These are phyloP conservation scores for Eumerus sabulonum DNA, from an alignment of 2,888 invertebrate species.

Conservation along the genomic window DNA sequence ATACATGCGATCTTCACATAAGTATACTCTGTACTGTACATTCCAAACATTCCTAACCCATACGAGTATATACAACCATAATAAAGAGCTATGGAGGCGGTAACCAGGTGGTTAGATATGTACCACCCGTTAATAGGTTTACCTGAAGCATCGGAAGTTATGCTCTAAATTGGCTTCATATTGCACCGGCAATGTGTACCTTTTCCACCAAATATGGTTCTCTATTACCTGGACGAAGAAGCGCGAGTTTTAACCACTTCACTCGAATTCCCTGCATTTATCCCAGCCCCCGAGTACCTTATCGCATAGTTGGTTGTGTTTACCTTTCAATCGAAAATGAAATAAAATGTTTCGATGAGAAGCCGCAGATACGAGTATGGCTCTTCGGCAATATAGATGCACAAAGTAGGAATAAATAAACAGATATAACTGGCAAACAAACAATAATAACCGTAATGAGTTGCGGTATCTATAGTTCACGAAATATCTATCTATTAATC, in stretches of 20 bases:
- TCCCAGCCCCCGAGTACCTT: not conserved
- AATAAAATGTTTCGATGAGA: conserved; percentile 52
- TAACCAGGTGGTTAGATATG: no score
- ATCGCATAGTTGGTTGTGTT: conserved; percentile 10
- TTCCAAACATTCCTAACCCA: no score
- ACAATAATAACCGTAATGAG: conserved; percentile 65
- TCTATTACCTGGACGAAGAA: conserved; percentile 21
- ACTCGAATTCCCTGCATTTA: conserved; percentile 1
- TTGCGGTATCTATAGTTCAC: conserved; percentile 33
- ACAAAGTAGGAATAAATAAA: conserved; percentile 30
- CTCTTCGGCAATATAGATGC: conserved; percentile 51
- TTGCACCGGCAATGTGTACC: conserved; percentile 57
- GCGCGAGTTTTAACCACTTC: no score
- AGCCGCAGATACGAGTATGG: conserved; percentile 28
- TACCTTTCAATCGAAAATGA: conserved; percentile 68
- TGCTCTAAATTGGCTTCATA: conserved; percentile 52
- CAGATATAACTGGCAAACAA: conserved; percentile 41
- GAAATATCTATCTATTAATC: conserved; percentile 18
- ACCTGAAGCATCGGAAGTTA: no score
- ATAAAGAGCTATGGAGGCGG: no score
- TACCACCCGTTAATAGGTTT: no score
- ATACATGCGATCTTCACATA: no score
- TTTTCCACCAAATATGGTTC: conserved; percentile 35
- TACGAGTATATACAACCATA: no score
- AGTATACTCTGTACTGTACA: no score